Evolutionary conservation across 1,140 invertebrate species (phyloP).

Genomic region (Ectropis grisescens): DNA sequence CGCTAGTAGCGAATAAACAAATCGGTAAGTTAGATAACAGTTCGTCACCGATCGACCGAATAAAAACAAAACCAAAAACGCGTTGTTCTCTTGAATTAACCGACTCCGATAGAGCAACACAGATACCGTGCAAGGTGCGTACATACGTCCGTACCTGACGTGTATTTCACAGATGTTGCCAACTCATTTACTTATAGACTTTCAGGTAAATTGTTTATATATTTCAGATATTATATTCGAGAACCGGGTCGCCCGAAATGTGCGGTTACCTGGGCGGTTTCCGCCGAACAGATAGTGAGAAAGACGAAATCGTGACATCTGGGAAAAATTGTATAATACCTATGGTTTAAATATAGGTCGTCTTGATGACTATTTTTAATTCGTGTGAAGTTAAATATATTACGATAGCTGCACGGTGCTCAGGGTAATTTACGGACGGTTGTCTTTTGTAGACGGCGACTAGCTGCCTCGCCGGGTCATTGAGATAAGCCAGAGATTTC

Average conservation of each 20-base stretch:
- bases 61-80: constrained; percentile 38
- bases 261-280: constrained; percentile 25
- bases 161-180: constrained; percentile 34
- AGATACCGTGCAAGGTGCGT: constrained; percentile 33
- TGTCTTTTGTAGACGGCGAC: too few species aligned
- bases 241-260: too few species aligned
- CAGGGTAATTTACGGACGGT: constrained; percentile 4
- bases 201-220: constrained; percentile 24
- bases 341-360: constrained; percentile 26
- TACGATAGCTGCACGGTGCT: constrained; percentile 13
- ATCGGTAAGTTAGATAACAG: constrained; percentile 55
- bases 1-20: constrained; percentile 46
- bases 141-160: constrained; percentile 27
- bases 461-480: too few species aligned
- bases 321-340: constrained; percentile 21
- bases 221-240: too few species aligned
- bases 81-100: constrained; percentile 45
- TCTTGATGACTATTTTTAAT: constrained; percentile 41
- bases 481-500: too few species aligned
- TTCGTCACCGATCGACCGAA: constrained; percentile 33
- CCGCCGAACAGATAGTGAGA: constrained; percentile 13
- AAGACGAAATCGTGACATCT: constrained; percentile 35
- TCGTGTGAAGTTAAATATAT: constrained; percentile 24
- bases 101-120: constrained; percentile 35
- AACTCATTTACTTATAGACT: constrained; percentile 30